Evolutionary conservation across 2,888 invertebrate genomes (phyloP).

Genomic region (Sussaba pulchella): DNA sequence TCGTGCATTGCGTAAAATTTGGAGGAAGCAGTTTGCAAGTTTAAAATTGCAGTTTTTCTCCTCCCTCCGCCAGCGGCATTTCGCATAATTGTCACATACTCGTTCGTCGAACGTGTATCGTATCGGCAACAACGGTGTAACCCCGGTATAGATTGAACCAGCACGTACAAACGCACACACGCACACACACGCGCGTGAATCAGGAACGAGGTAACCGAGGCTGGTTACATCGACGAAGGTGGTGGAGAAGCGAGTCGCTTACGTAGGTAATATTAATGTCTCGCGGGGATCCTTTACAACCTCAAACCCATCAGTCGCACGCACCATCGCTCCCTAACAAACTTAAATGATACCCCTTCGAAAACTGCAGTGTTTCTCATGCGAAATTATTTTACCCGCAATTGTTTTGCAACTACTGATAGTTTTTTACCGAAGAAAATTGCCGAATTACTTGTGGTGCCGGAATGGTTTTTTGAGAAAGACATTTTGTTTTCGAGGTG

Average conservation of each 20-base stretch:
- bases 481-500: not conserved
- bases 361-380: slow-evolving; percentile 76
- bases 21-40: not conserved
- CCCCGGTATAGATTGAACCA: not conserved
- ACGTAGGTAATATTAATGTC: slow-evolving; percentile 80
- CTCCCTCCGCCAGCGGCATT: slow-evolving; percentile 14
- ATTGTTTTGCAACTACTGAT: not conserved
- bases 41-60: slow-evolving; percentile 15
- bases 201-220: slow-evolving; percentile 11
- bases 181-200: not conserved
- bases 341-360: slow-evolving; percentile 80
- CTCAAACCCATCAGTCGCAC: slow-evolving; percentile 80
- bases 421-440: slow-evolving; percentile 8
- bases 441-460: not conserved
- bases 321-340: slow-evolving; percentile 79
- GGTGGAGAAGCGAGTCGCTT: slow-evolving; percentile 69
- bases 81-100: slow-evolving; percentile 50
- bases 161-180: too few relatives aligned
- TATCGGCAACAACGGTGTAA: slow-evolving; percentile 32
- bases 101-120: slow-evolving; percentile 22
- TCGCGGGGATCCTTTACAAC: slow-evolving; percentile 80
- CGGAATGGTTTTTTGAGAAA: not conserved
- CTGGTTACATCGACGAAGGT: slow-evolving; percentile 48
- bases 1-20: too few relatives aligned
- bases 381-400: not conserved